Conservation (phyloP, 2,888 invertebrate species). For the Magallana nippona region DNA sequence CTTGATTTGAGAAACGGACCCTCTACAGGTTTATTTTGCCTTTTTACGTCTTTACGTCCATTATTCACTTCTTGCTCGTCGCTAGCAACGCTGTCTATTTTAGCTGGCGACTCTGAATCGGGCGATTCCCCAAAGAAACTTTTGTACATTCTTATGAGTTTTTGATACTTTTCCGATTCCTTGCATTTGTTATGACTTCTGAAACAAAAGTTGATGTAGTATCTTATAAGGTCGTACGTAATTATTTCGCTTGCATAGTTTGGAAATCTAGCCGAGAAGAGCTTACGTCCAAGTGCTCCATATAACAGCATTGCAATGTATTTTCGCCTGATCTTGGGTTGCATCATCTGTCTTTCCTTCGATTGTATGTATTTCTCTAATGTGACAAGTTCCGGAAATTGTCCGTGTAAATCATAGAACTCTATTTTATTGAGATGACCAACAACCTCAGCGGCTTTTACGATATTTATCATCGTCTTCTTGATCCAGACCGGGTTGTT, state of each 20-base stretch:
- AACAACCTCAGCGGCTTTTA: neutral
- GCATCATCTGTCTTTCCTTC: neutral
- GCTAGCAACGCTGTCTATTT: too few species aligned
- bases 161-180: too few species aligned
- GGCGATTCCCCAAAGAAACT: too few species aligned
- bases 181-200: neutral
- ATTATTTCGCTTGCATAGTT: neutral
- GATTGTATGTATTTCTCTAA: neutral
- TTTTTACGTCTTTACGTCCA: too few species aligned
- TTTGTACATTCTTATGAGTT: too few species aligned
- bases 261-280: neutral
- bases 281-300: neutral
- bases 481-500: neutral
- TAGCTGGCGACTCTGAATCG: too few species aligned
- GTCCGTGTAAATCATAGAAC: neutral
- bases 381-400: slow-evolving; percentile 2
- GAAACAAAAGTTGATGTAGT: neutral
- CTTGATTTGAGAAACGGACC: too few species aligned
- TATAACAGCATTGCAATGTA: neutral
- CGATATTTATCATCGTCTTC: neutral
- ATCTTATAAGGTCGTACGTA: neutral
- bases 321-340: neutral
- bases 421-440: neutral
- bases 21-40: too few species aligned
- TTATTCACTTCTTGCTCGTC: too few species aligned